Evolutionary conservation across 1,140 invertebrate genomes (phyloP).

Genomic region (Hycleus cichorii): DNA sequence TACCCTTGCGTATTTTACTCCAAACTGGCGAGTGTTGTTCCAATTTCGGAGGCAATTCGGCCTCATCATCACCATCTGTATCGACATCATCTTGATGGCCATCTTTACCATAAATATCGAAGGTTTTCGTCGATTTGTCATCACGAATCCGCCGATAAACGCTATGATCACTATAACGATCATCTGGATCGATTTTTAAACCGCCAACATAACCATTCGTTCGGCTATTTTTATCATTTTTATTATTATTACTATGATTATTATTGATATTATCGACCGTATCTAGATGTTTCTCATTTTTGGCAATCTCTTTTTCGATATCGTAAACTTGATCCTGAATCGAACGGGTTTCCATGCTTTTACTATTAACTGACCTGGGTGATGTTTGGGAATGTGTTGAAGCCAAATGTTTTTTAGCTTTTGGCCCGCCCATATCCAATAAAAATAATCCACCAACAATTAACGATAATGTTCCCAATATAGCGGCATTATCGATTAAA

Average conservation of each 20-base stretch:
- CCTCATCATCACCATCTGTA: conserved; percentile 19
- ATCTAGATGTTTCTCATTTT: conserved; percentile 34
- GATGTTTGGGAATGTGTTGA: conserved; percentile 6
- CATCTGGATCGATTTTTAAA: conserved; percentile 6
- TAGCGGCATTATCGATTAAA: conserved; percentile 61
- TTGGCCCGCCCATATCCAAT: conserved; percentile 53
- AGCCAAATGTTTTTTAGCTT: conserved; percentile 21
- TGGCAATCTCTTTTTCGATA: conserved; percentile 25
- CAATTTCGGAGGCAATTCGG: conserved; percentile 29
- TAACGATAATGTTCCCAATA: conserved; percentile 60
- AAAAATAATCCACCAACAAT: conserved; percentile 60
- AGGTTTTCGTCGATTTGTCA: conserved; percentile 14
- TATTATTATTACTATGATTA: too few species aligned
- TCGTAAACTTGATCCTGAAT: conserved; percentile 23
- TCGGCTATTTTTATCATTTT: conserved; percentile 24
- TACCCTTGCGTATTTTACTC: conserved; percentile 39
- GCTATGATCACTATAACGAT: conserved; percentile 38
- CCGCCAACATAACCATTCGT: conserved; percentile 8
- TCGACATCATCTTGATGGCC: conserved; percentile 14
- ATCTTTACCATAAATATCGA: conserved; percentile 20
- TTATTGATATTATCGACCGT: conserved; percentile 32
- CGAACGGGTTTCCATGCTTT: conserved; percentile 4
- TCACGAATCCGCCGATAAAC: conserved; percentile 21
- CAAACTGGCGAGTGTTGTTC: conserved; percentile 38
- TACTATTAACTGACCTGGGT: background rate